A percentile compares a stretch with the other conserved stretches of the same genome.
Evolutionary conservation across 2,113 vertebrate species (phyloP).

Genomic region (Alouatta palliata): DNA sequence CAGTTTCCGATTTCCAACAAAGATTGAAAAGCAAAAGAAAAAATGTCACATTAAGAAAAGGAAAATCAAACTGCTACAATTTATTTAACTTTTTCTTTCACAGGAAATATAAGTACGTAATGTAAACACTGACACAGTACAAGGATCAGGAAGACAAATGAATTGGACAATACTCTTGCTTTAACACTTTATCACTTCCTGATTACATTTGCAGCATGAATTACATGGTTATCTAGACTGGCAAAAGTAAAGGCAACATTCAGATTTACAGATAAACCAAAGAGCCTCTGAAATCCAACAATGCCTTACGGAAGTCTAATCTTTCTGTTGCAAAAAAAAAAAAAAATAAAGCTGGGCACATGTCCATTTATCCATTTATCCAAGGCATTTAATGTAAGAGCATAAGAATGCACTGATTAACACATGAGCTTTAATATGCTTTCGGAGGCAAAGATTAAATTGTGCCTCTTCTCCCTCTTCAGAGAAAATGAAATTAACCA

Average conservation of each 20-base stretch:
- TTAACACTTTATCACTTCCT: background rate
- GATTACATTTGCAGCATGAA: background rate
- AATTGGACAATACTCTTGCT: background rate
- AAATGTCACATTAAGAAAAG: conserved; percentile 40
- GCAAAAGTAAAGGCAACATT: conserved; percentile 45
- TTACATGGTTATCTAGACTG: background rate
- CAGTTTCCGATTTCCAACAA: background rate
- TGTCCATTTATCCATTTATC: conserved; percentile 4
- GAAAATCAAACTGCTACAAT: conserved; percentile 61
- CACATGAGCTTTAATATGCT: background rate
- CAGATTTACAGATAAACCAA: background rate
- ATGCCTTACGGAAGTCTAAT: background rate
- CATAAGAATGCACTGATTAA: background rate
- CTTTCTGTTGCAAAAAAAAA: conserved; percentile 49
- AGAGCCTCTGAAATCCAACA: conserved; percentile 48
- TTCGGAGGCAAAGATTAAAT: conserved; percentile 42
- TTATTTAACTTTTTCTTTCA: conserved; percentile 63
- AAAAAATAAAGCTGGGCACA: conserved; percentile 24
- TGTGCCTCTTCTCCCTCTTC: conserved; percentile 9
- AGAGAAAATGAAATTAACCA: conserved; percentile 51
- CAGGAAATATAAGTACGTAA: conserved; percentile 22
- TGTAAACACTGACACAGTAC: background rate
- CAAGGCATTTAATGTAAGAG: conserved; percentile 28
- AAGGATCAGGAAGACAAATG: conserved; percentile 31
- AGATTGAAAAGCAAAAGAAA: conserved; percentile 26